A percentile compares a stretch with the other conserved stretches of the same genome.
Conservation (phyloP, 1,140 invertebrate species). For the Bombus consobrinus region DNA sequence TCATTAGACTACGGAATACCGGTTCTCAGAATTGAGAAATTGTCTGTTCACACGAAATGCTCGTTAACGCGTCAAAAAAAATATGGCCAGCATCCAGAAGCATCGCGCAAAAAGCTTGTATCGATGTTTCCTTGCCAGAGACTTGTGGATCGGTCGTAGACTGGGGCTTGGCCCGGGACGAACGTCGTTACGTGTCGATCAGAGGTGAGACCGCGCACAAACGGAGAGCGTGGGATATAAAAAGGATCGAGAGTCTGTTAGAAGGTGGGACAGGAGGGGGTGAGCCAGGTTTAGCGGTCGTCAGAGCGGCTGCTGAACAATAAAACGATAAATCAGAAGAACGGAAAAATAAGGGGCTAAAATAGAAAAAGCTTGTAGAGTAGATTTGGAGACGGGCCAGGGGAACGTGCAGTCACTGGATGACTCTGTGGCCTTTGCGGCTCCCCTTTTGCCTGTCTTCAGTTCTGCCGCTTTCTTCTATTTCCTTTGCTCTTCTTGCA, state of each 20-base stretch:
- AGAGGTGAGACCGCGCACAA: conserved; percentile 22
- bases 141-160: conserved; percentile 20
- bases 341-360: conserved; percentile 71
- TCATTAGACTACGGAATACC: not conserved
- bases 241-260: conserved; percentile 18
- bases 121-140: conserved; percentile 20
- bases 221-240: not conserved
- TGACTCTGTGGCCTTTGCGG: conserved; percentile 63
- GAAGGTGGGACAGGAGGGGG: not conserved
- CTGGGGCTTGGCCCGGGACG: conserved; percentile 7
- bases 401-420: conserved; percentile 63
- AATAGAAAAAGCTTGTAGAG: conserved; percentile 77
- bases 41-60: not conserved
- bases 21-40: not conserved
- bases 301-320: conserved; percentile 55
- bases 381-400: conserved; percentile 76
- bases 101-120: not conserved
- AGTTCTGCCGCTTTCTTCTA: conserved; percentile 41
- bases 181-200: conserved; percentile 48
- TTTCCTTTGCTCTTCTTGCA: conserved; percentile 46
- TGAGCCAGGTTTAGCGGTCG: conserved; percentile 36
- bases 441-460: conserved; percentile 28
- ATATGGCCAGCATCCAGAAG: not conserved
- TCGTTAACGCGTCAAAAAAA: not conserved
- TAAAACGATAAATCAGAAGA: conserved; percentile 75